Evolutionary conservation across 2,113 vertebrate species (phyloP).

Genomic region (Triplophysa dalaica): DNA sequence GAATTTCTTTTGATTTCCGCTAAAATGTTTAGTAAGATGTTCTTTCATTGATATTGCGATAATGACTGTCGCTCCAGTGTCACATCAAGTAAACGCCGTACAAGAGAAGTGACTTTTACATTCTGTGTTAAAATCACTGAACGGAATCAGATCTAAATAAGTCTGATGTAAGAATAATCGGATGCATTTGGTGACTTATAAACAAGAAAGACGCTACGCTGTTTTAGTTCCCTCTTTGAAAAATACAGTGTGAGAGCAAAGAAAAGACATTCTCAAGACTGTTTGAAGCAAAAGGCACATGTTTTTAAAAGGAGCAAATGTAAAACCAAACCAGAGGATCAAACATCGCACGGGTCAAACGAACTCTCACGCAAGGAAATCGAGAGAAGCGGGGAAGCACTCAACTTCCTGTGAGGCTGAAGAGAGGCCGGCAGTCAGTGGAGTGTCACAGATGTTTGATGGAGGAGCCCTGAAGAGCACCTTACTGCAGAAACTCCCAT

Average conservation of each 20-base stretch:
- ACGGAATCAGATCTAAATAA: neutral
- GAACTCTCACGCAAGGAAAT: neutral
- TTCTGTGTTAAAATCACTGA: neutral
- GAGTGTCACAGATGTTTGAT: neutral
- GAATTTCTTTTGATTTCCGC: too few relatives aligned
- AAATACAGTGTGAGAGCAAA: conserved; percentile 19
- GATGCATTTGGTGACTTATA: neutral
- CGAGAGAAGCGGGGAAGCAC: neutral
- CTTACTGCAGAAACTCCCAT: neutral
- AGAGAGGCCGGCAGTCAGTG: neutral
- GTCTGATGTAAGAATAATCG: neutral
- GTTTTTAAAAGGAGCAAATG: conserved; percentile 44
- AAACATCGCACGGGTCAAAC: neutral
- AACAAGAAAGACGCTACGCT: neutral
- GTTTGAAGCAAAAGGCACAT: conserved; percentile 59
- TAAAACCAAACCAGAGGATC: conserved; percentile 5
- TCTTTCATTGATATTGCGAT: neutral
- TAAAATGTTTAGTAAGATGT: too few relatives aligned
- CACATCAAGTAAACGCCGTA: neutral
- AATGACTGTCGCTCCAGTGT: neutral
- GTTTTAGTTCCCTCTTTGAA: neutral
- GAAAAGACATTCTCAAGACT: conserved; percentile 26
- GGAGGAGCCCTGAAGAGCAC: neutral
- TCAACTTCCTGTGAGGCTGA: conserved; percentile 39
- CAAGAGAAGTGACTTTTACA: neutral